phyloP scores from a whole-genome alignment of 1,140 invertebrate species.

The Anthonomus grandis region DNA sequence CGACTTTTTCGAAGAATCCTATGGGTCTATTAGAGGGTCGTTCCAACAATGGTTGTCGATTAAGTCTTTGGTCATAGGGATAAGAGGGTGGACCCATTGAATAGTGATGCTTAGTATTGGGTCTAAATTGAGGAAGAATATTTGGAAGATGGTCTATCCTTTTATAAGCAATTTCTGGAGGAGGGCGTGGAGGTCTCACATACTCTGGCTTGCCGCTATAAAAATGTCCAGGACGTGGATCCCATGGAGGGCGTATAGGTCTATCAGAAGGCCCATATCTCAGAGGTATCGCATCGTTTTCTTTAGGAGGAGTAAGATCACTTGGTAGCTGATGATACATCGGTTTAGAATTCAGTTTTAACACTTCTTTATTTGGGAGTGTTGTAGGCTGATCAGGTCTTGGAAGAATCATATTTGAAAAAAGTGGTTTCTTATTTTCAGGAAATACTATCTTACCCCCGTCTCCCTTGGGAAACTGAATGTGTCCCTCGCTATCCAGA shows the following conservation, averaged over 20 bases:
- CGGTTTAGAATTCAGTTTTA: constrained; percentile 46
- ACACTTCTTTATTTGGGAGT: constrained; percentile 37
- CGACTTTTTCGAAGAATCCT: constrained; percentile 49
- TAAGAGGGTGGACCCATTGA: constrained; percentile 10
- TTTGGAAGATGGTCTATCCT: constrained; percentile 58
- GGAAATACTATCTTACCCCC: constrained; percentile 45
- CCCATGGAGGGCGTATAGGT: constrained; percentile 44
- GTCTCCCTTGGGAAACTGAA: constrained; percentile 33
- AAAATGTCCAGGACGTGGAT: constrained; percentile 47
- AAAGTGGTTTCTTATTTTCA: constrained; percentile 34
- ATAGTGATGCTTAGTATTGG: constrained; percentile 49
- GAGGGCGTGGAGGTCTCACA: constrained; percentile 41
- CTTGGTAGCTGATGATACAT: constrained; percentile 48
- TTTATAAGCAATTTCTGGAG: constrained; percentile 42
- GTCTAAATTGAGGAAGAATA: constrained; percentile 67
- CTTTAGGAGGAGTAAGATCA: constrained; percentile 45
- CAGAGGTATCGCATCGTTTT: constrained; percentile 31
- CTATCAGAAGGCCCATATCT: constrained; percentile 23
- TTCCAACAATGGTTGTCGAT: constrained; percentile 45
- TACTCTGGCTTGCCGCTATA: constrained; percentile 45
- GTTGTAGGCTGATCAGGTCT: constrained; percentile 14
- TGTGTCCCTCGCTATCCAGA: constrained; percentile 36
- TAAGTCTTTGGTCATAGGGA: constrained; percentile 32
- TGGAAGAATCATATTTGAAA: constrained; percentile 20
- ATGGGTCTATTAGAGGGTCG: constrained; percentile 45